phyloP scores from a whole-genome alignment of 2,888 invertebrate species.

The Ophioninae sp. region DNA sequence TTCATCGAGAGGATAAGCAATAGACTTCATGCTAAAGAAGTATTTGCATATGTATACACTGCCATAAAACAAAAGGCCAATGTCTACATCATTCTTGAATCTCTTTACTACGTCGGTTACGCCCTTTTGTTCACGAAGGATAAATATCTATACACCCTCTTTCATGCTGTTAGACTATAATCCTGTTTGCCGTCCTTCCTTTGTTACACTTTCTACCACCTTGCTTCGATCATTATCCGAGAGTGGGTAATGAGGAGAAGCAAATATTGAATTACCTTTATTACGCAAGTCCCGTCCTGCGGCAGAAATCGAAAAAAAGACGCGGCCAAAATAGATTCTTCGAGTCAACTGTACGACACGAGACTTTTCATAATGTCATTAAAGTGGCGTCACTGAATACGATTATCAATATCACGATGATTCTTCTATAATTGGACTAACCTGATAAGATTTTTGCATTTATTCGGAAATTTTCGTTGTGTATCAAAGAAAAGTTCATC shows the following conservation, averaged over 20 bases:
- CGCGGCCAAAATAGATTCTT: background rate
- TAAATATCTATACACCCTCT: background rate
- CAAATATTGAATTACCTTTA: slow-evolving; percentile 49
- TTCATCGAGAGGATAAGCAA: slow-evolving; percentile 21
- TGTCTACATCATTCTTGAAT: background rate
- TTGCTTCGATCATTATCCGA: slow-evolving; percentile 17
- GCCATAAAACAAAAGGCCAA: background rate
- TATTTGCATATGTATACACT: background rate
- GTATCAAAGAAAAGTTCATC: background rate
- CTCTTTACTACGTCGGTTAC: background rate
- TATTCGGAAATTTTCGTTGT: background rate
- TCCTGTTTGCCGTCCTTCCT: slow-evolving; percentile 26
- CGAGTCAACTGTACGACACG: background rate
- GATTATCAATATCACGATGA: background rate
- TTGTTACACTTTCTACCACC: slow-evolving; percentile 21
- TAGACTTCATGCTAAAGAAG: slow-evolving; percentile 15
- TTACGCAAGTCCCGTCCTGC: background rate
- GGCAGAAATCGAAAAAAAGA: slow-evolving; percentile 7
- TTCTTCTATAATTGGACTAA: no score
- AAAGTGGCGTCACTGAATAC: background rate
- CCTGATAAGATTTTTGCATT: no score
- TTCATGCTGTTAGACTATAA: background rate
- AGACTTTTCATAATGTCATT: background rate
- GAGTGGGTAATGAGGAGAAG: slow-evolving; percentile 42
- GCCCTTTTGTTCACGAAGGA: background rate